A percentile compares a stretch with the other conserved stretches of the same genome.
phyloP scores from a whole-genome alignment of 2,888 invertebrate species.

The Synergus itoensis region DNA sequence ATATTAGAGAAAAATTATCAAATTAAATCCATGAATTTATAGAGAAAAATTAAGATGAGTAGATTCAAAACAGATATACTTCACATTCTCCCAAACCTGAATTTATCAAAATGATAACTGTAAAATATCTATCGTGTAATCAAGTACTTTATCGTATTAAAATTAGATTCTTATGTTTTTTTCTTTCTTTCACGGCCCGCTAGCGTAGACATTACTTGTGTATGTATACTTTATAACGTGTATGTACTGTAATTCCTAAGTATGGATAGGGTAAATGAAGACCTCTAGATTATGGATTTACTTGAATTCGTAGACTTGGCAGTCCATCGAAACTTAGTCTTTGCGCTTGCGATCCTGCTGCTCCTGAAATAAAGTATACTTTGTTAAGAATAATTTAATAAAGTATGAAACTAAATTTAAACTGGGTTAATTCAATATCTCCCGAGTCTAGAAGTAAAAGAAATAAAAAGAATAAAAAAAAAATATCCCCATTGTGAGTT shows the following conservation, averaged over 20 bases:
- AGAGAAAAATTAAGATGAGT: conserved; percentile 47
- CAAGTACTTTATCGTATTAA: conserved; percentile 63
- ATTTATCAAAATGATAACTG: conserved; percentile 57
- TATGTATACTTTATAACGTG: conserved; percentile 59
- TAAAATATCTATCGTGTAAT: conserved; percentile 53
- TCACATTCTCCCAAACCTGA: conserved; percentile 36
- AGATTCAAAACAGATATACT: conserved; percentile 1
- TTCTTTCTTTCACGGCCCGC: conserved; percentile 59
- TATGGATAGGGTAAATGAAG: conserved; percentile 75
- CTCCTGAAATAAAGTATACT: conserved; percentile 61
- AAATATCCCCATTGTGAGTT: background rate
- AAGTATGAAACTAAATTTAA: conserved; percentile 13
- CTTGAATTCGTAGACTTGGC: conserved; percentile 66
- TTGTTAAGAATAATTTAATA: conserved; percentile 31
- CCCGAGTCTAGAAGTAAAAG: background rate
- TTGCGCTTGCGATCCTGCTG: conserved; percentile 71
- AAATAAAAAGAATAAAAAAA: background rate
- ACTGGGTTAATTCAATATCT: conserved; percentile 22
- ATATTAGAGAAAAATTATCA: conserved; percentile 60
- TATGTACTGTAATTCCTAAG: conserved; percentile 62
- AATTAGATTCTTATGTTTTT: conserved; percentile 62
- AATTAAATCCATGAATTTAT: conserved; percentile 57
- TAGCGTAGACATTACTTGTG: conserved; percentile 63
- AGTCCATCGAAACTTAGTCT: conserved; percentile 64
- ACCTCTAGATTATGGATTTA: conserved; percentile 77